Percentiles rank a stretch among this genome's conserved stretches.
phyloP scores from a whole-genome alignment of 1,140 invertebrate genomes.

The Heliconius congener region DNA sequence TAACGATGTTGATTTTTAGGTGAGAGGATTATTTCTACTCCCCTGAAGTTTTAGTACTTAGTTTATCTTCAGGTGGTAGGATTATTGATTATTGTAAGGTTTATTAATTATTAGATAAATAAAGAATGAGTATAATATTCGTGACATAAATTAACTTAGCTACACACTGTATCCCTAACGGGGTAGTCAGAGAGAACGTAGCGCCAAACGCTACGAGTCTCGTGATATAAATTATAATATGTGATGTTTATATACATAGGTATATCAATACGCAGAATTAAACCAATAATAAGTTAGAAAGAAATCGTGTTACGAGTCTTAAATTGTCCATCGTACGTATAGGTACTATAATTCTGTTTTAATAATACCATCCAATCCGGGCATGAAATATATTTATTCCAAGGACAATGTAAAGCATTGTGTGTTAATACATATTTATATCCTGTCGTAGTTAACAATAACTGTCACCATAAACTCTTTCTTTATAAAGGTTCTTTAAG shows the following conservation, averaged over 20 bases:
- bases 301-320: not conserved
- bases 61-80: not conserved
- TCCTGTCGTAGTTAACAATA: constrained; percentile 27
- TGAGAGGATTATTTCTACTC: too few species aligned
- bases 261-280: not conserved
- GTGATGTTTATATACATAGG: not conserved
- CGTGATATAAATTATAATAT: not conserved
- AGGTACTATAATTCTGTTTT: constrained; percentile 5
- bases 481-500: not conserved
- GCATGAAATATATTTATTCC: constrained; percentile 29
- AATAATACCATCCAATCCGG: constrained; percentile 6
- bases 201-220: too few species aligned
- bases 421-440: constrained; percentile 34
- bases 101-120: not conserved
- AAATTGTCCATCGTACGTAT: not conserved
- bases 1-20: too few species aligned
- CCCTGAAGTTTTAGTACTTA: too few species aligned
- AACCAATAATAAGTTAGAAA: not conserved
- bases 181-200: too few species aligned
- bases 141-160: not conserved
- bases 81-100: not conserved
- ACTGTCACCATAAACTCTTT: not conserved
- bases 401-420: constrained; percentile 36
- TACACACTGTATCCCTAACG: too few species aligned
- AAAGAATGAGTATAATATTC: not conserved